Evolutionary conservation across 35 echinoderm and acorn worm genomes (phyloP).

Genomic region (Ophioderma brevispina): DNA sequence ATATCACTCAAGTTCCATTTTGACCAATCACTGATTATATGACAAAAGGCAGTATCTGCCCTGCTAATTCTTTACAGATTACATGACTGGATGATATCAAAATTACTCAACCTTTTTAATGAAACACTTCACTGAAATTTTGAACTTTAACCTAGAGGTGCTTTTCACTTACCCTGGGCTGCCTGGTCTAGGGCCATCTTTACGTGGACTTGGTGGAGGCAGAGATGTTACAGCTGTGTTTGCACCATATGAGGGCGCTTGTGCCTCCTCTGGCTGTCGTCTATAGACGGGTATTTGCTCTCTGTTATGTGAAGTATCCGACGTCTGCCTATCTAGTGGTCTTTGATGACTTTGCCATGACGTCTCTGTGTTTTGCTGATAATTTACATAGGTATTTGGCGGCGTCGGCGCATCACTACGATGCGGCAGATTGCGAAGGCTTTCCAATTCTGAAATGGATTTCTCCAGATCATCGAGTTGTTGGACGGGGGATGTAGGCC

Average conservation of each 20-base stretch:
- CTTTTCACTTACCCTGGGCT: too few species aligned
- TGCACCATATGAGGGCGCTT: neutral
- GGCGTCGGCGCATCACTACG: neutral
- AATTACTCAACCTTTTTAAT: too few species aligned
- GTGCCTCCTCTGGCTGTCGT: neutral
- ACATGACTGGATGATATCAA: too few species aligned
- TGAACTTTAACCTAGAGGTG: too few species aligned
- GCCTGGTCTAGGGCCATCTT: neutral
- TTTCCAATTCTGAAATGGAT: slow-evolving; percentile 12
- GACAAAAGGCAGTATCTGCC: too few species aligned
- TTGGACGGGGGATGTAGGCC: neutral
- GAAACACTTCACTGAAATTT: too few species aligned
- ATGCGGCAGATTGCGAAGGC: neutral
- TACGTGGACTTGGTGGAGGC: slow-evolving; percentile 4
- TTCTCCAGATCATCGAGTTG: slow-evolving; percentile 28
- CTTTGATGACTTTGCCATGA: slow-evolving; percentile 46
- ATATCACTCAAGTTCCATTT: too few species aligned
- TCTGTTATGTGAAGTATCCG: slow-evolving; percentile 43
- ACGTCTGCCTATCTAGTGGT: slow-evolving; percentile 50
- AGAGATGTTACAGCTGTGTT: neutral
- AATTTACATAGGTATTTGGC: slow-evolving; percentile 26
- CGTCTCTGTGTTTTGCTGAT: neutral
- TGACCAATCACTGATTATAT: too few species aligned
- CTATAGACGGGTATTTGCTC: neutral
- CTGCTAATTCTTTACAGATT: too few species aligned